Evolutionary conservation across 2,113 vertebrate species (phyloP), one percentile per base, ranked within the genome.

Genomic region (Pygoscelis adeliae): DNA sequence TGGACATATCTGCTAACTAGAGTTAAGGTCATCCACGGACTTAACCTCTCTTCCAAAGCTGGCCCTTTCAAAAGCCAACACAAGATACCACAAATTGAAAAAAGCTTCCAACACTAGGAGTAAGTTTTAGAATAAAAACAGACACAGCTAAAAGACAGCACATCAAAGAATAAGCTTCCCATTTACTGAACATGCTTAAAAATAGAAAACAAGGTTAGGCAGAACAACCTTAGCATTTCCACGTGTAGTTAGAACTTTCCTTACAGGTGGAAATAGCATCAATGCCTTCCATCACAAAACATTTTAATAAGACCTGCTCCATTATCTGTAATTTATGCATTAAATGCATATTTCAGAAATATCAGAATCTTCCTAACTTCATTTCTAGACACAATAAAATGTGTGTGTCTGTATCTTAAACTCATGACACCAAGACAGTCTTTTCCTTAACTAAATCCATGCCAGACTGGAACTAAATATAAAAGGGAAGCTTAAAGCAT

Each of bases 321-420:
- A 25, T 96, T 96, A 97, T 97, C 97, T 97, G 94, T 98, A 93
- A 97, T 98, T 99, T 99, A 99, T 99, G 99, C 99, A 99, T 98
- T 80, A 97, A 93, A 98, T 98, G 98, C 99, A 99, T 98, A 99
- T 89, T 98, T 97, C 93, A 97, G 96, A 97, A 98, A 98, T 97
- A 97, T 91, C 97, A 97, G 95, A 97, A 93, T 94, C 94, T 95
- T 97, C 79, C 69, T 87, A 95, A 93, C 59, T 92, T 61, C 69
- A 90, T 83, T 95, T 84, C 95, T 94, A 66, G 89, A 97, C 97
- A 98, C 98, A 97, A 62, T 84, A 49, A 94, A 93, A 96, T 29
- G 40, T 34, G 91, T 95, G 97, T 74, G 89, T 87, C 95, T 83
- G 89, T 93, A 97, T 88, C 95, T 96, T 66, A 83, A 94, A 82